phyloP scores from a whole-genome alignment of 2,888 invertebrate genomes.

The Meloe dianella region DNA sequence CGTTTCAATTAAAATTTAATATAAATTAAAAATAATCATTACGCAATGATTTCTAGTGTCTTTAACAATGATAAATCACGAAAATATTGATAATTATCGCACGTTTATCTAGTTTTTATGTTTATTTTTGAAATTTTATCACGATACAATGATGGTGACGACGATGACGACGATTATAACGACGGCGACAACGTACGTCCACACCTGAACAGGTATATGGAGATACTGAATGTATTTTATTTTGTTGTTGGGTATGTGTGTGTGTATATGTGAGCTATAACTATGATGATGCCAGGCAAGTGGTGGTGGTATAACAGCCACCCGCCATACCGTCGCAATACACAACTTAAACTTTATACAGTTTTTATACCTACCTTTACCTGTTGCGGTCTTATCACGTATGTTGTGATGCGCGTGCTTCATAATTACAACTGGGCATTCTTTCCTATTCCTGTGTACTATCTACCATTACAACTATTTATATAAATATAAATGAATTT shows the following conservation, averaged over 20 bases:
- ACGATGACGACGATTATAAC: background rate
- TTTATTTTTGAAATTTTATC: background rate
- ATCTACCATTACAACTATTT: background rate
- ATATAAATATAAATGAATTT: background rate
- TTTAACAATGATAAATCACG: no score
- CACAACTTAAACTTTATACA: background rate
- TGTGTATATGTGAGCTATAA: background rate
- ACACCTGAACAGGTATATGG: constrained; percentile 3
- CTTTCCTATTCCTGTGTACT: background rate
- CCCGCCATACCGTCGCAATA: constrained; percentile 5
- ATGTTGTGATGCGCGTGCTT: constrained; percentile 5
- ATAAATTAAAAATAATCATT: background rate
- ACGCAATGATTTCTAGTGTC: no score
- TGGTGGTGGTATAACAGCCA: background rate
- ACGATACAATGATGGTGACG: background rate
- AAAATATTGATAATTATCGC: background rate
- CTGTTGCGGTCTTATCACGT: constrained; percentile 7
- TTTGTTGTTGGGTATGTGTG: background rate
- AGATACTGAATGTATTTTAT: background rate
- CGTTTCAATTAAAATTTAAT: background rate
- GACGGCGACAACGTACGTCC: constrained; percentile 2
- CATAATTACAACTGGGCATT: constrained; percentile 1
- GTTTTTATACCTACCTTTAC: background rate
- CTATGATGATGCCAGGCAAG: background rate
- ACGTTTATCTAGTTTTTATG: no score